These are phyloP conservation scores for Fulica atra DNA, from an alignment of 2,113 vertebrate genomes.

Conservation along the genomic window DNA sequence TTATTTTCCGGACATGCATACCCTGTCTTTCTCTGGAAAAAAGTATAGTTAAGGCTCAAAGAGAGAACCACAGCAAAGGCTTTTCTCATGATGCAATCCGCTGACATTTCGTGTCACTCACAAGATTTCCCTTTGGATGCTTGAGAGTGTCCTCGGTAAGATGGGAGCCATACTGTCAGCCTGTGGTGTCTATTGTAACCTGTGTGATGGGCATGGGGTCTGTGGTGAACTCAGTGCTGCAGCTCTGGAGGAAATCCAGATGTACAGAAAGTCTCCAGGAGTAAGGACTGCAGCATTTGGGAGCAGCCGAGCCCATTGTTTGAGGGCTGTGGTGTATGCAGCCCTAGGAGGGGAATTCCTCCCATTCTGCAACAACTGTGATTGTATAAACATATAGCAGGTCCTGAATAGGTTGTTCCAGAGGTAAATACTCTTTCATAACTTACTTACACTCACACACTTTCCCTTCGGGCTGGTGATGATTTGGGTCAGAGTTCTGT, in stretches of 20 bases:
- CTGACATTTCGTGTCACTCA: background rate
- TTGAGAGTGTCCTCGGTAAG: background rate
- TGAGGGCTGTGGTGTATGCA: background rate
- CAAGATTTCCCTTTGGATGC: background rate
- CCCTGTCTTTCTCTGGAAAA: background rate
- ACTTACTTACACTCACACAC: background rate
- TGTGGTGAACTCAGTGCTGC: background rate
- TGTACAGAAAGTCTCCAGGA: background rate
- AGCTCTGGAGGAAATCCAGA: background rate
- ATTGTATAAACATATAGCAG: conserved; percentile 15
- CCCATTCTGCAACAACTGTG: background rate
- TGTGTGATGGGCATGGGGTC: background rate
- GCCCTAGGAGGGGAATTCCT: background rate
- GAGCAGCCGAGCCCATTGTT: background rate
- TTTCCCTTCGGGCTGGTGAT: background rate
- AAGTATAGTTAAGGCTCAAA: background rate
- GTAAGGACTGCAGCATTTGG: fast-evolving
- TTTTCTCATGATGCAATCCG: background rate
- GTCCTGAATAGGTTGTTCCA: conserved; percentile 1
- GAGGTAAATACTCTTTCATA: background rate
- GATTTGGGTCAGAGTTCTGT: conserved; percentile 11
- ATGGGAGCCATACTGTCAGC: background rate
- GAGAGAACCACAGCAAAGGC: background rate
- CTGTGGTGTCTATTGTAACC: fast-evolving
- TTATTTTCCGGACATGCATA: background rate